These are phyloP conservation scores for Sorex araneus DNA, from an alignment of 2,113 vertebrate species.

Conservation along the genomic window DNA sequence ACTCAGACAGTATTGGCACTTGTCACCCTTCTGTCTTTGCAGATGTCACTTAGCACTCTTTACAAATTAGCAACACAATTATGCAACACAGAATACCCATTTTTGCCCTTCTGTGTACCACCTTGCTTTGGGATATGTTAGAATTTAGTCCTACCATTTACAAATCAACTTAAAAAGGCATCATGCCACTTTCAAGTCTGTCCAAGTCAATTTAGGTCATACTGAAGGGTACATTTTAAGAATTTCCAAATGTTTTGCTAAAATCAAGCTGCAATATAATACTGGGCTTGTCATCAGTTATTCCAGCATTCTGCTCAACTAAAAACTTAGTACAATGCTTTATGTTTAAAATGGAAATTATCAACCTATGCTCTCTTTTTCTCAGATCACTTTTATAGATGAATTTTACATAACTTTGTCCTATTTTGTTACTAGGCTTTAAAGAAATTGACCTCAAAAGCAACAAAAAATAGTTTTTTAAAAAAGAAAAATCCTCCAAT, in stretches of 20 bases:
- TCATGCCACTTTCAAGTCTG: not conserved
- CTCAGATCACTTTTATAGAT: not conserved
- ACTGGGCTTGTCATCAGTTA: not conserved
- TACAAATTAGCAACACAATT: conserved; percentile 75
- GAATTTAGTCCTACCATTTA: conserved; percentile 29
- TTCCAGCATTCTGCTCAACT: not conserved
- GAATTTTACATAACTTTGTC: conserved; percentile 20
- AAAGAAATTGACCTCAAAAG: conserved; percentile 33
- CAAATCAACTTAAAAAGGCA: conserved; percentile 22
- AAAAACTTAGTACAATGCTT: not conserved
- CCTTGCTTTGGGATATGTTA: conserved; percentile 28
- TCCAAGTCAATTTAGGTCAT: not conserved
- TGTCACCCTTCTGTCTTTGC: conserved; percentile 82
- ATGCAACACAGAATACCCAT: conserved; percentile 39
- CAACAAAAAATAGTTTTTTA: not conserved
- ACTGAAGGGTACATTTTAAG: conserved; percentile 32
- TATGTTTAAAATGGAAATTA: conserved; percentile 39
- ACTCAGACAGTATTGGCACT: conserved; percentile 78
- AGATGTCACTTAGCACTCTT: conserved; percentile 81
- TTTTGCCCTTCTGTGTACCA: conserved; percentile 43
- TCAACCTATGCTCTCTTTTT: conserved; percentile 14
- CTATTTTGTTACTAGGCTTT: not conserved
- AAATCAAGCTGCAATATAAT: not conserved
- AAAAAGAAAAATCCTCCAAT: conserved; percentile 55
- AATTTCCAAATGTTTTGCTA: conserved; percentile 37